Evolutionary conservation across 2,888 invertebrate species (phyloP).

Genomic region (Agrochola lota): DNA sequence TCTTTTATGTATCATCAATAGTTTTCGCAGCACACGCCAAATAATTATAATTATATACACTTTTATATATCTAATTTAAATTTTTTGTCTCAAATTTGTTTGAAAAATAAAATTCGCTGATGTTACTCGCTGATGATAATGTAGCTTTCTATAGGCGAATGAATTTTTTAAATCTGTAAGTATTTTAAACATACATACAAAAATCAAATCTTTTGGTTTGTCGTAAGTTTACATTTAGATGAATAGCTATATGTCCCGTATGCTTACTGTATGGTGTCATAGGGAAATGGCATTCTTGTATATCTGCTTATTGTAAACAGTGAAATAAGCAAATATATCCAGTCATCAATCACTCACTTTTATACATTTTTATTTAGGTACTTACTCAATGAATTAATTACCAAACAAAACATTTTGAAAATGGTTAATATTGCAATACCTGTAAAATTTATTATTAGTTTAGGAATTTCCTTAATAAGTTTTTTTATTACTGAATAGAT

Average conservation of each 20-base stretch:
- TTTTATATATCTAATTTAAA: too few relatives aligned
- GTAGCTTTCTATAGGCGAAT: too few relatives aligned
- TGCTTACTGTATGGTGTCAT: background rate
- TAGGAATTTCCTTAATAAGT: background rate
- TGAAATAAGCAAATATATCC: background rate
- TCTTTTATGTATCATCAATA: too few relatives aligned
- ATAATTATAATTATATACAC: too few relatives aligned
- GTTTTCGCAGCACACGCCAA: too few relatives aligned
- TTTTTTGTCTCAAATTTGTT: too few relatives aligned
- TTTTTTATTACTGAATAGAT: constrained; percentile 6
- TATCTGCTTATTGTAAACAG: background rate
- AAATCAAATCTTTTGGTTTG: too few relatives aligned
- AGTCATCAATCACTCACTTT: background rate
- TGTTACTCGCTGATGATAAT: too few relatives aligned
- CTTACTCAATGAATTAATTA: background rate
- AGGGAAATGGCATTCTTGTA: constrained; percentile 35
- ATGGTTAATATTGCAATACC: background rate
- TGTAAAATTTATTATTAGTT: background rate
- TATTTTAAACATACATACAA: too few relatives aligned
- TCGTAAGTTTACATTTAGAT: too few relatives aligned
- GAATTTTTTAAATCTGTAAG: too few relatives aligned
- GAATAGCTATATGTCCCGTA: background rate
- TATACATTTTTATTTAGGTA: background rate
- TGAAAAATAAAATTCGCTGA: too few relatives aligned
- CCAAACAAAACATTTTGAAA: background rate